Conservation (phyloP, 2,888 invertebrate genomes). For the Alloplasta piceator region DNA sequence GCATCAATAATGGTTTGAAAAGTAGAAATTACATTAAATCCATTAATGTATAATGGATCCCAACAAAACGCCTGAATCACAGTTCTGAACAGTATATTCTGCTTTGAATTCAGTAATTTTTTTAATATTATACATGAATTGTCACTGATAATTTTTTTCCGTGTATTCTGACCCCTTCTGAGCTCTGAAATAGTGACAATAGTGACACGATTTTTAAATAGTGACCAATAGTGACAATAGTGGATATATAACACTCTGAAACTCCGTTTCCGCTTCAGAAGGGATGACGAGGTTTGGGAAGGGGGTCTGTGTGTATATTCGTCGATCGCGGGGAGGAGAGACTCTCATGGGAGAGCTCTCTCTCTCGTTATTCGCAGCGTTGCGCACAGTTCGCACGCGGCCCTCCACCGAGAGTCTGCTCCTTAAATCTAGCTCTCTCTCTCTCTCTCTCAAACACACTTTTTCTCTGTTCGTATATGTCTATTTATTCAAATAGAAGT, state of each 20-base stretch:
- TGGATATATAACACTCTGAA: slow-evolving; percentile 27
- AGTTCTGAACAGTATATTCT: too few relatives aligned
- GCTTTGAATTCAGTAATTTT: too few relatives aligned
- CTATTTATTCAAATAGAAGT: neutral
- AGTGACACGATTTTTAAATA: too few relatives aligned
- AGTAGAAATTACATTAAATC: too few relatives aligned
- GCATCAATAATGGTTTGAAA: too few relatives aligned
- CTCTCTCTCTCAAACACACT: neutral
- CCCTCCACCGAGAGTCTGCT: slow-evolving; percentile 55
- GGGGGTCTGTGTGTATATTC: slow-evolving; percentile 39
- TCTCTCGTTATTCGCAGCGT: slow-evolving; percentile 48
- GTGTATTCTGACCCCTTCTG: too few relatives aligned
- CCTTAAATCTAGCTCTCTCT: neutral
- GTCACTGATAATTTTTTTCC: too few relatives aligned
- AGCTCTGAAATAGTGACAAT: too few relatives aligned
- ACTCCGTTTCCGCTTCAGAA: slow-evolving; percentile 43
- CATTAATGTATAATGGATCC: too few relatives aligned
- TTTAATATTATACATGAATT: too few relatives aligned
- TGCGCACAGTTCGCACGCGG: slow-evolving; percentile 65
- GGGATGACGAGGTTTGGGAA: slow-evolving; percentile 50
- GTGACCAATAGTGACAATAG: too few relatives aligned
- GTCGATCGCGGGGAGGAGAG: slow-evolving; percentile 31
- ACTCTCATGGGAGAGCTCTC: slow-evolving; percentile 46
- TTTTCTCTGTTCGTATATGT: slow-evolving; percentile 11
- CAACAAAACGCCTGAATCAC: too few relatives aligned